Percentiles rank a stretch among this genome's conserved stretches.
Conservation (phyloP, 2,113 vertebrate species). For the Trematomus loennbergii region DNA sequence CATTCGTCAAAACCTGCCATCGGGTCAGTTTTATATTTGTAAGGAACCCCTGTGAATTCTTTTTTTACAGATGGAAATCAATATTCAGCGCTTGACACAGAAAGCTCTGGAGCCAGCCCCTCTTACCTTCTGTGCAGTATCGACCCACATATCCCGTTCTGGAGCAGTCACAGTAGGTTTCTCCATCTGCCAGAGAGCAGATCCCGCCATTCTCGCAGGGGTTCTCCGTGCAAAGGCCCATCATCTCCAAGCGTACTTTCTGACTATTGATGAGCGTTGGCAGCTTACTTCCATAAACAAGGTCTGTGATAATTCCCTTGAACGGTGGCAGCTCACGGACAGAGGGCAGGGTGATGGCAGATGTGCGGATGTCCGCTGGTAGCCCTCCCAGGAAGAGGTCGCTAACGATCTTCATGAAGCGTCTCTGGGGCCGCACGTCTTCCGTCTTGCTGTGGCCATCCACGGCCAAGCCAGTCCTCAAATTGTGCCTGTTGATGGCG, state of each 20-base stretch:
- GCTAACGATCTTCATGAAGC: conserved; percentile 95
- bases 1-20: conserved; percentile 9
- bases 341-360: conserved; percentile 90
- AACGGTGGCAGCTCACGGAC: conserved; percentile 88
- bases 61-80: conserved; percentile 56
- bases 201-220: conserved; percentile 96
- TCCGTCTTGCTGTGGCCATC: conserved; percentile 89
- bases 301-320: conserved; percentile 93
- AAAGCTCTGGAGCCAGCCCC: conserved; percentile 47
- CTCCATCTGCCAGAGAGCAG: conserved; percentile 92
- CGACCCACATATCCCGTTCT: conserved; percentile 93
- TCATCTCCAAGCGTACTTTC: conserved; percentile 90
- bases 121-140: conserved; percentile 97
- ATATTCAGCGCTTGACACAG: conserved; percentile 55
- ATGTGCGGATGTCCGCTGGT: conserved; percentile 90
- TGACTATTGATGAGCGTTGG: conserved; percentile 91
- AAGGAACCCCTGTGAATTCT: conserved; percentile 41
- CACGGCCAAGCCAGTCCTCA: conserved; percentile 89
- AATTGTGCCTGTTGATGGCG: conserved; percentile 90
- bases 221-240: conserved; percentile 92
- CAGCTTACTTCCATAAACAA: conserved; percentile 92
- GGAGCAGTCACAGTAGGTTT: conserved; percentile 95
- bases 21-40: conserved; percentile 27
- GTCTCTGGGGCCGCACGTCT: conserved; percentile 90
- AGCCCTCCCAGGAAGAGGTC: conserved; percentile 96